A percentile compares a stretch with the other conserved stretches of the same genome.
These are phyloP conservation scores for Tetraodon nigroviridis DNA, from an alignment of 2,113 vertebrate species.

Conservation along the genomic window DNA sequence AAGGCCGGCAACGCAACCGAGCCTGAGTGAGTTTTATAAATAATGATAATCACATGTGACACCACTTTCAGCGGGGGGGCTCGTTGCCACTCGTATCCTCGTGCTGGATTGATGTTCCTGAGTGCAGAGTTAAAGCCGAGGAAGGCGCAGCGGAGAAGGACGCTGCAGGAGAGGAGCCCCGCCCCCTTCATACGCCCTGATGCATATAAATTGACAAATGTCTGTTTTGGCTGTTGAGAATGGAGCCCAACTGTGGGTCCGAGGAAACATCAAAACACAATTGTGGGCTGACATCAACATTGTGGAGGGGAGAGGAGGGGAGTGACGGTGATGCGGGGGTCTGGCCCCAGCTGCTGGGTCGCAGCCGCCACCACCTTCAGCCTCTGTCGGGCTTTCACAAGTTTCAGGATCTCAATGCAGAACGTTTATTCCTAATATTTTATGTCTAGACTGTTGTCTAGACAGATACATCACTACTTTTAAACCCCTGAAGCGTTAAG, in stretches of 20 bases:
- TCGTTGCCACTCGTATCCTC: constrained; percentile 53
- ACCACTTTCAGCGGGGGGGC: constrained; percentile 76
- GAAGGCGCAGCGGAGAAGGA: constrained; percentile 42
- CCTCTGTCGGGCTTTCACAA: too few relatives aligned
- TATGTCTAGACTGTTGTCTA: not conserved
- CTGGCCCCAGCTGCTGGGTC: constrained; percentile 33
- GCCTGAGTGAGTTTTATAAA: constrained; percentile 83
- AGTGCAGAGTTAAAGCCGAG: constrained; percentile 66
- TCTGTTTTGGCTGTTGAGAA: constrained; percentile 90
- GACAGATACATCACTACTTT: not conserved
- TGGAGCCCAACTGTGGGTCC: constrained; percentile 80
- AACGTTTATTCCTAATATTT: not conserved
- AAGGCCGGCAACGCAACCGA: constrained; percentile 70
- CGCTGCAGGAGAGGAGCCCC: constrained; percentile 19
- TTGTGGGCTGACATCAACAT: constrained; percentile 83
- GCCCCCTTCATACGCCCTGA: constrained; percentile 50
- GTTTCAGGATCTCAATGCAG: not conserved
- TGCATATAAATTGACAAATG: constrained; percentile 85
- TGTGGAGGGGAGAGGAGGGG: constrained; percentile 39
- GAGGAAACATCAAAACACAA: constrained; percentile 92
- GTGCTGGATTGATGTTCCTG: constrained; percentile 54
- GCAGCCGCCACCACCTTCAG: constrained; percentile 5
- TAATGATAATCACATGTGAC: constrained; percentile 88
- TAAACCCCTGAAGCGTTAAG: too few relatives aligned
- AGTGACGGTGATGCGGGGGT: constrained; percentile 22